phyloP scores from a whole-genome alignment of 2,888 invertebrate genomes.

The Protophormia terraenovae region DNA sequence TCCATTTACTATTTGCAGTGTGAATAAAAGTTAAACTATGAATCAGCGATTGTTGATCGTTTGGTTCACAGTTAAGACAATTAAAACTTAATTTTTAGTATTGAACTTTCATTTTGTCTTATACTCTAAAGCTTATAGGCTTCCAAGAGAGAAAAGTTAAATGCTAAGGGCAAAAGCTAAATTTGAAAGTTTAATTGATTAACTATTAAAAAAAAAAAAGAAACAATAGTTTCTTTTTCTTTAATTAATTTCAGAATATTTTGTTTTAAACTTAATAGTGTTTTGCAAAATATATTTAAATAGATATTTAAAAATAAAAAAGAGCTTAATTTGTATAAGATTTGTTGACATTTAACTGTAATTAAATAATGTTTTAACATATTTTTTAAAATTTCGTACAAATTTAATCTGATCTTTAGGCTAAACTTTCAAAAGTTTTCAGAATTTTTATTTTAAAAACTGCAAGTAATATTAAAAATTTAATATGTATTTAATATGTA shows the following conservation, averaged over 20 bases:
- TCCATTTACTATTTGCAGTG: not conserved
- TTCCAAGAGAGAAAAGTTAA: not conserved
- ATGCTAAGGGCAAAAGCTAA: not conserved
- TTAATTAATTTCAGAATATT: no score
- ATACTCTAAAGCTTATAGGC: not conserved
- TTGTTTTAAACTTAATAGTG: not conserved
- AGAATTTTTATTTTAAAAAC: no score
- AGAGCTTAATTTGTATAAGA: not conserved
- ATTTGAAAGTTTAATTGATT: not conserved
- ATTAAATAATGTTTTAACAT: no score
- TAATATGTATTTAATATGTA: not conserved
- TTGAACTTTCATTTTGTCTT: conserved; percentile 14
- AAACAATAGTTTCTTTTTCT: no score
- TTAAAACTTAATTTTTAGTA: not conserved
- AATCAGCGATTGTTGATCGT: not conserved
- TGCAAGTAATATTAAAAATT: no score
- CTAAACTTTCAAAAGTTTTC: not conserved
- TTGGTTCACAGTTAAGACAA: not conserved
- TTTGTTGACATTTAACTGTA: no score
- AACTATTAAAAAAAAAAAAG: no score
- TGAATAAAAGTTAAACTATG: not conserved
- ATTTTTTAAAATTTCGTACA: no score
- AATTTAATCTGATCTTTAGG: not conserved
- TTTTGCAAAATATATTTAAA: no score
- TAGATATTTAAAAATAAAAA: not conserved